Evolutionary conservation across 2,888 invertebrate species (phyloP).

Genomic region (Cheilosia vulpina): DNA sequence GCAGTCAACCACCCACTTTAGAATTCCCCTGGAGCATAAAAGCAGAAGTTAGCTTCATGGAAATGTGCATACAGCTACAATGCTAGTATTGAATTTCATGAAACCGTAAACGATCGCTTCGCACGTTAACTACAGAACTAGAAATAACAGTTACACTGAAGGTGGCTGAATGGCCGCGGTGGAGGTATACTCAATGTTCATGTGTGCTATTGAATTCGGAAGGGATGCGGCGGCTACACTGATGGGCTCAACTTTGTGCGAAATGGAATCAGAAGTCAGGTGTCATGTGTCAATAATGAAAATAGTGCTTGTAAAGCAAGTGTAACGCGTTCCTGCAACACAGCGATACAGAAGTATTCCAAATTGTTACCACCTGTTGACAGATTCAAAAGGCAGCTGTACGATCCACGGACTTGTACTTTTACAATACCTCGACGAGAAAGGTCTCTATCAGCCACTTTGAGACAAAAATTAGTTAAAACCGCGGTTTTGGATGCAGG

Average conservation of each 20-base stretch:
- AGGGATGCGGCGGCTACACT: not conserved
- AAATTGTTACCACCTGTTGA: too few species aligned
- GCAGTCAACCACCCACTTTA: slow-evolving; percentile 12
- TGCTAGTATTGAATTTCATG: slow-evolving; percentile 27
- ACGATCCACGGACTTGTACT: too few species aligned
- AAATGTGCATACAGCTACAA: slow-evolving; percentile 16
- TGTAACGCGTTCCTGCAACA: too few species aligned
- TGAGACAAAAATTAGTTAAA: too few species aligned
- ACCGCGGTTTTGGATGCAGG: too few species aligned
- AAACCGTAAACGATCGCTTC: slow-evolving; percentile 36
- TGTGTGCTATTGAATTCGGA: slow-evolving; percentile 15
- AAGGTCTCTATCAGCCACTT: too few species aligned
- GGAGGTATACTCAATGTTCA: not conserved
- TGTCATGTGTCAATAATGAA: too few species aligned
- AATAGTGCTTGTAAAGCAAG: too few species aligned
- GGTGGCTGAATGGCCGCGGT: not conserved
- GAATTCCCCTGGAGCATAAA: slow-evolving; percentile 26
- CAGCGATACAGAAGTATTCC: too few species aligned
- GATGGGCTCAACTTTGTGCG: slow-evolving; percentile 1
- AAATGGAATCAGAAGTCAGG: not conserved
- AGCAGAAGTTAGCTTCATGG: slow-evolving; percentile 15
- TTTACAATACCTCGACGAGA: too few species aligned
- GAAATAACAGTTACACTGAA: slow-evolving; percentile 23
- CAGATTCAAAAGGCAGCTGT: too few species aligned
- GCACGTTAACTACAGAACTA: slow-evolving; percentile 24